phyloP scores from a whole-genome alignment of 2,888 invertebrate genomes.

The Chrysolina oricalcia region DNA sequence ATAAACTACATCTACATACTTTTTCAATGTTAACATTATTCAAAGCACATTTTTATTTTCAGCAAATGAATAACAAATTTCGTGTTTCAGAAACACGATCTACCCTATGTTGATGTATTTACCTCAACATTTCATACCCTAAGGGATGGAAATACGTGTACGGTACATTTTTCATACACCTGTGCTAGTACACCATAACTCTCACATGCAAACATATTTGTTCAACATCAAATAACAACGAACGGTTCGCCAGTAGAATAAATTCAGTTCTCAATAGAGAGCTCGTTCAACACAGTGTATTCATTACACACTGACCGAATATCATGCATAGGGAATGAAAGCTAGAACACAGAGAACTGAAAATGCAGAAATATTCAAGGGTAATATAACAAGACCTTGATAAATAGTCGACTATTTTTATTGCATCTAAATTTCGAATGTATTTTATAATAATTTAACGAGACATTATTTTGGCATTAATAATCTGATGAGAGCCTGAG shows the following conservation, averaged over 20 bases:
- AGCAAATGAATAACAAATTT: conserved; percentile 15
- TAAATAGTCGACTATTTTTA: too few species aligned
- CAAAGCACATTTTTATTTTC: conserved; percentile 1
- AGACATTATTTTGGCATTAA: too few species aligned
- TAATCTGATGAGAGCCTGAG: too few species aligned
- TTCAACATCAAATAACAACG: conserved; percentile 35
- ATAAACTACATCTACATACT: not conserved
- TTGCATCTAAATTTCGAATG: too few species aligned
- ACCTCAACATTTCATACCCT: conserved; percentile 15
- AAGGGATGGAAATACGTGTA: conserved; percentile 28
- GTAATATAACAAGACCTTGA: too few species aligned
- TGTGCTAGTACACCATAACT: conserved; percentile 45
- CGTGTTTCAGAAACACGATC: conserved; percentile 16
- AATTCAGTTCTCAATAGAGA: conserved; percentile 9
- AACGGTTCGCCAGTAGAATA: not conserved
- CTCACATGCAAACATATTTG: conserved; percentile 48
- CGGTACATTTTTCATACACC: conserved; percentile 42
- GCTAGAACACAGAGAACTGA: not conserved
- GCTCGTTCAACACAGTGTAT: not conserved
- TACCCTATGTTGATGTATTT: not conserved
- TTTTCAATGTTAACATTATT: not conserved
- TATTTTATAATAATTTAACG: too few species aligned
- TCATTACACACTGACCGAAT: not conserved
- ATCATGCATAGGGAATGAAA: not conserved
- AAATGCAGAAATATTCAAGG: not conserved